Evolutionary conservation across 1,140 invertebrate genomes (phyloP).

Genomic region (Heliconius congener): DNA sequence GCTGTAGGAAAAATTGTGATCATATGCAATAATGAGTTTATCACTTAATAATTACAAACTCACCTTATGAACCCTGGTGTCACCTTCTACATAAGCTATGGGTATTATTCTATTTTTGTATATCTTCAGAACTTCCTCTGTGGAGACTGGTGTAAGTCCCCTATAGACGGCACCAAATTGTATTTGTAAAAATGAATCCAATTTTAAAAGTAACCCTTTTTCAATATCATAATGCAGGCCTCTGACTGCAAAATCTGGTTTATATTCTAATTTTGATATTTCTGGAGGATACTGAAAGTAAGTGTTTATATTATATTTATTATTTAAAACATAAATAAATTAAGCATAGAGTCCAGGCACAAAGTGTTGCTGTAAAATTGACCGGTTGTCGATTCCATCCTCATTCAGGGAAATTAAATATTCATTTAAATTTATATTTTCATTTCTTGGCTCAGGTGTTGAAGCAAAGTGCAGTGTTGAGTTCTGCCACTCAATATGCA

Average conservation of each 20-base stretch:
- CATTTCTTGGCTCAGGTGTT: no score
- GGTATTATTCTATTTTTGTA: constrained; percentile 94
- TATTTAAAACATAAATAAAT: not conserved
- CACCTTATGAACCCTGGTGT: constrained; percentile 81
- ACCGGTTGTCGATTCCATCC: no score
- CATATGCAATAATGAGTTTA: not conserved
- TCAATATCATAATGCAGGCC: constrained; percentile 98
- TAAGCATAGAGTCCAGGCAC: no score
- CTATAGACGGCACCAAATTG: constrained; percentile 97
- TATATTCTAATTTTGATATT: constrained; percentile 91
- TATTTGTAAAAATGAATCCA: constrained; percentile 98
- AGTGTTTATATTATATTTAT: not conserved
- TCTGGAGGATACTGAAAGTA: constrained; percentile 93
- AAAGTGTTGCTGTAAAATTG: no score
- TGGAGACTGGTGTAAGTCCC: constrained; percentile 89
- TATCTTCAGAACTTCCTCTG: constrained; percentile 92
- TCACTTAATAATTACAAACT: constrained; percentile 30
- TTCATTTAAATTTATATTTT: no score
- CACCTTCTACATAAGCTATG: constrained; percentile 90
- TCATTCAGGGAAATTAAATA: no score
- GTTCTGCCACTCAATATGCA: no score
- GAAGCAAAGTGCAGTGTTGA: no score
- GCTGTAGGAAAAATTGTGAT: no score
- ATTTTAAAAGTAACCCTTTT: constrained; percentile 96
- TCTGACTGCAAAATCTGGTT: constrained; percentile 94